Evolutionary conservation across 1,140 invertebrate genomes (phyloP).

Genomic region (Papilio xuthus): DNA sequence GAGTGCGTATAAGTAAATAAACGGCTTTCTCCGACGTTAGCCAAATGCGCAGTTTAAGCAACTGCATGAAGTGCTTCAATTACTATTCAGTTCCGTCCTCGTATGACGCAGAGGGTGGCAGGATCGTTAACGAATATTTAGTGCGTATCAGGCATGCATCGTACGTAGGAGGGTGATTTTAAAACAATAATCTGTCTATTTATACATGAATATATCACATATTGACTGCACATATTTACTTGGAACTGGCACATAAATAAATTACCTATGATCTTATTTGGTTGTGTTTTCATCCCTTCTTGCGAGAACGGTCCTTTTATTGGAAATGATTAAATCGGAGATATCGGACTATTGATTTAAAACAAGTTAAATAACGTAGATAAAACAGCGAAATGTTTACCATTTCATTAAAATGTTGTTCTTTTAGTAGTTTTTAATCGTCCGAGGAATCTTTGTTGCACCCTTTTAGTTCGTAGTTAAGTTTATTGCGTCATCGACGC

Average conservation of each 20-base stretch:
- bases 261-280: background rate
- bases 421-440: background rate
- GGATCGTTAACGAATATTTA: conserved; percentile 75
- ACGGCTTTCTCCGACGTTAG: conserved; percentile 7
- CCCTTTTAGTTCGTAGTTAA: background rate
- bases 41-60: conserved; percentile 34
- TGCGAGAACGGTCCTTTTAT: no score
- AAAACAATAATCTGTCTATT: background rate
- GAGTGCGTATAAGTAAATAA: background rate
- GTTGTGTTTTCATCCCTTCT: no score
- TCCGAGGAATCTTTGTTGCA: background rate
- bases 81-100: conserved; percentile 64
- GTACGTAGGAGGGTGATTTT: background rate
- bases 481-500: conserved; percentile 70
- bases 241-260: background rate
- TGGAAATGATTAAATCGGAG: no score
- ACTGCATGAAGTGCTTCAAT: conserved; percentile 50
- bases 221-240: background rate
- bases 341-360: no score
- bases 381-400: background rate
- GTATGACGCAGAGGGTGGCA: conserved; percentile 60
- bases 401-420: background rate
- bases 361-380: no score
- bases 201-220: background rate
- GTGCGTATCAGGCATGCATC: background rate